A percentile compares a stretch with the other conserved stretches of the same genome.
Evolutionary conservation across 2,797 vertebrate species (phyloP).

Genomic region (Mormyrops attenuatus): DNA sequence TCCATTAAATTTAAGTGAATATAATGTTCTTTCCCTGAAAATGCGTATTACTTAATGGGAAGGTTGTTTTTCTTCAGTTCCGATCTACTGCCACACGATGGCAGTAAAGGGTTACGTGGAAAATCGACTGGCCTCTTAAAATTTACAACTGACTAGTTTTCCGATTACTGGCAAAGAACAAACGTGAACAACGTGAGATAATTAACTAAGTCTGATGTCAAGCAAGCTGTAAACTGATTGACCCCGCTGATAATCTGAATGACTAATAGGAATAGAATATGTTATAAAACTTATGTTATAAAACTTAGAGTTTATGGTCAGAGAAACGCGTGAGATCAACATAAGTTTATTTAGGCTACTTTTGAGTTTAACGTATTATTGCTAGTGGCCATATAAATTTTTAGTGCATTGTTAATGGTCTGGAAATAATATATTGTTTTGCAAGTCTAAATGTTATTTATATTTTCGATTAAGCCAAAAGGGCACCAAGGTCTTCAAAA

Average conservation of each 20-base stretch:
- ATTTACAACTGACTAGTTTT: not conserved
- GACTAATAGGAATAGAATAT: not conserved
- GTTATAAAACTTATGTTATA: not conserved
- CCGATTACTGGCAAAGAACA: not conserved
- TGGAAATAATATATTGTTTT: not conserved
- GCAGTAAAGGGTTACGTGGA: conserved; percentile 2
- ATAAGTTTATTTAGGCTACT: not conserved
- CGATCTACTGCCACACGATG: not conserved
- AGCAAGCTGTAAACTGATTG: not conserved
- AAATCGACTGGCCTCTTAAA: not conserved
- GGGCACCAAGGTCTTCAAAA: not conserved
- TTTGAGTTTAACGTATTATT: not conserved
- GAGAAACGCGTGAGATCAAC: not conserved
- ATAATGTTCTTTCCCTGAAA: not conserved
- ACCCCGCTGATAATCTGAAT: not conserved
- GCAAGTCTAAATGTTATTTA: not conserved
- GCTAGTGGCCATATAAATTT: not conserved
- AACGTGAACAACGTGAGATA: not conserved
- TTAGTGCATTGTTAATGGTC: not conserved
- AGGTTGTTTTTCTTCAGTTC: not conserved
- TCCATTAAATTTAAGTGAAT: not conserved
- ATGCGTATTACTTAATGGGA: not conserved
- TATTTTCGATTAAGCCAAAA: not conserved
- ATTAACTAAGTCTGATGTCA: not conserved
- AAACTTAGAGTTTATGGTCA: not conserved